These are phyloP conservation scores for Isaurus tuberculatus DNA, from an alignment of 92 coral and sea anemone species.

Conservation along the genomic window DNA sequence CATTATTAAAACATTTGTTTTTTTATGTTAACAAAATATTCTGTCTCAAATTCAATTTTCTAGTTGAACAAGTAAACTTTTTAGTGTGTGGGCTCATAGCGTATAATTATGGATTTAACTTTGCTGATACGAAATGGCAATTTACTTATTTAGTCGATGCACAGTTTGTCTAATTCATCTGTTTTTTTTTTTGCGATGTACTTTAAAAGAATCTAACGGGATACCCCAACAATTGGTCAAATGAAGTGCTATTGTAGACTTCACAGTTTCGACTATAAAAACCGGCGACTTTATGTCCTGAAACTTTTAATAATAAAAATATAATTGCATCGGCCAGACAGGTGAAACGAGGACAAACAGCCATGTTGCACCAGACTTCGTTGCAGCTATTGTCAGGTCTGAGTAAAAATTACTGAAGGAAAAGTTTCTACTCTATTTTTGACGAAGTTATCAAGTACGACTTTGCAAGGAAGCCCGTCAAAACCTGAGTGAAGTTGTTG, in stretches of 20 bases:
- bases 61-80: constrained; percentile 3
- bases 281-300: not conserved
- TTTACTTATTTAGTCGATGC: constrained; percentile 24
- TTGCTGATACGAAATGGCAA: constrained; percentile 14
- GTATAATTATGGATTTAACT: constrained; percentile 6
- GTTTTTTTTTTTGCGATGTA: not conserved
- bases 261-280: not conserved
- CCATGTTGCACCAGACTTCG: not conserved
- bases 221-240: not conserved
- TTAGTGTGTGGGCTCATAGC: constrained; percentile 1
- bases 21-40: not conserved
- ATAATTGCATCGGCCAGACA: constrained; percentile 3
- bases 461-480: not conserved
- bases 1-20: not conserved
- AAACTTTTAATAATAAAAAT: not conserved
- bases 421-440: not conserved
- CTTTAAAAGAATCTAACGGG: not conserved
- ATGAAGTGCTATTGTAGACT: not conserved
- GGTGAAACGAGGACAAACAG: constrained; percentile 3
- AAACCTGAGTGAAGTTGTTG: not conserved
- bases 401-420: not conserved
- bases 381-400: constrained; percentile 1
- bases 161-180: not conserved
- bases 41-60: not conserved
- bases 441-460: not conserved